These are phyloP conservation scores for Chalcis sispes DNA, from an alignment of 2,888 invertebrate genomes.

Conservation along the genomic window DNA sequence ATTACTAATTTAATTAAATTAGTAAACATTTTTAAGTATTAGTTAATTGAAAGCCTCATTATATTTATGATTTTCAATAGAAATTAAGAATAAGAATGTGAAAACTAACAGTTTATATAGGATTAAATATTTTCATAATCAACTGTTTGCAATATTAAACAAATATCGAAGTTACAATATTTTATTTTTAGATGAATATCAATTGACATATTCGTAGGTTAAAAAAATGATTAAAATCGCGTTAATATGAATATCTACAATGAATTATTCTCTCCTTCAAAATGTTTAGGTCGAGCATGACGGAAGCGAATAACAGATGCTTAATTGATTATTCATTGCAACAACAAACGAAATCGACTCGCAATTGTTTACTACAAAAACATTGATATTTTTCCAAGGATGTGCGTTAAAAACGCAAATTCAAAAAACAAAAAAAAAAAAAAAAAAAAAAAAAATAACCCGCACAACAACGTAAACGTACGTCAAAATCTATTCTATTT, in stretches of 20 bases:
- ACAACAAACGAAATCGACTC: background rate
- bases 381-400: background rate
- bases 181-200: too few species aligned
- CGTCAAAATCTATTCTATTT: too few species aligned
- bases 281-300: background rate
- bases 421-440: conserved; percentile 3
- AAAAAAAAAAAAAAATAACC: background rate
- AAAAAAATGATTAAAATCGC: background rate
- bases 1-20: too few species aligned
- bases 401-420: background rate
- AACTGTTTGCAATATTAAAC: too few species aligned
- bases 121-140: too few species aligned
- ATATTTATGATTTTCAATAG: too few species aligned
- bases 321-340: conserved; percentile 6
- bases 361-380: background rate
- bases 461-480: background rate
- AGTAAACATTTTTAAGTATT: too few species aligned
- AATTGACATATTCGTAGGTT: too few species aligned
- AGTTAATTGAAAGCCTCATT: too few species aligned
- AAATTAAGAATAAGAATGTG: too few species aligned
- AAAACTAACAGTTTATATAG: too few species aligned
- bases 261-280: background rate
- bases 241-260: background rate
- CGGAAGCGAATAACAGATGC: conserved; percentile 11
- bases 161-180: too few species aligned